Evolutionary conservation across 2,888 invertebrate genomes (phyloP).

Genomic region (Oligia fasciuncula): DNA sequence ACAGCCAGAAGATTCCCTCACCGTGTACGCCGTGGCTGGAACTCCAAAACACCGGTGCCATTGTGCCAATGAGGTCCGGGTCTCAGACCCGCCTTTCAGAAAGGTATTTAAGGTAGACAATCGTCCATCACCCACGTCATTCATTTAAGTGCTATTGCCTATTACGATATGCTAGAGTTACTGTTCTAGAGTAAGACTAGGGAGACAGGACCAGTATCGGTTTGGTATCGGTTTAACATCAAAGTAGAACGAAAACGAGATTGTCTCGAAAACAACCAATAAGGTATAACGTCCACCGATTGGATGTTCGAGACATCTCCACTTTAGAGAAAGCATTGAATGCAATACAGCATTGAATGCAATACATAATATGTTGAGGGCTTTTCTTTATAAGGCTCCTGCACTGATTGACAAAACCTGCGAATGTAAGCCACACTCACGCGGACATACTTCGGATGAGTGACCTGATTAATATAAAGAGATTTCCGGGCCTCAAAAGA

Average conservation of each 20-base stretch:
- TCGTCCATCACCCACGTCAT: conserved; percentile 64
- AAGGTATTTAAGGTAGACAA: conserved; percentile 86
- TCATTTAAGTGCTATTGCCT: conserved; percentile 47
- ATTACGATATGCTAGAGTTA: conserved; percentile 15
- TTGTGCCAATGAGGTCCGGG: conserved; percentile 75
- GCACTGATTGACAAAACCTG: neutral
- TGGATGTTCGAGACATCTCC: neutral
- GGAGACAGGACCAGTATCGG: too few species aligned
- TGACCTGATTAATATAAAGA: neutral
- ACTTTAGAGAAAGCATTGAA: too few species aligned
- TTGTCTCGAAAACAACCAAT: neutral
- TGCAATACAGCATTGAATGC: too few species aligned
- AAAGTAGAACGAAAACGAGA: neutral
- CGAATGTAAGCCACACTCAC: neutral
- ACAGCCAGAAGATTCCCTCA: conserved; percentile 97
- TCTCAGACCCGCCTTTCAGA: conserved; percentile 82
- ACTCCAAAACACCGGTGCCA: conserved; percentile 82
- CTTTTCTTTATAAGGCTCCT: neutral
- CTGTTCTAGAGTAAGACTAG: conserved; percentile 15
- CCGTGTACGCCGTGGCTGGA: conserved; percentile 89
- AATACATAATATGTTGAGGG: neutral
- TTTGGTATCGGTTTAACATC: neutral
- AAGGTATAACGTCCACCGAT: neutral
- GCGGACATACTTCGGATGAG: neutral
- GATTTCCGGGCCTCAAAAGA: neutral